phyloP scores from a whole-genome alignment of 2,797 vertebrate genomes.

The Sebastolobus altivelis region DNA sequence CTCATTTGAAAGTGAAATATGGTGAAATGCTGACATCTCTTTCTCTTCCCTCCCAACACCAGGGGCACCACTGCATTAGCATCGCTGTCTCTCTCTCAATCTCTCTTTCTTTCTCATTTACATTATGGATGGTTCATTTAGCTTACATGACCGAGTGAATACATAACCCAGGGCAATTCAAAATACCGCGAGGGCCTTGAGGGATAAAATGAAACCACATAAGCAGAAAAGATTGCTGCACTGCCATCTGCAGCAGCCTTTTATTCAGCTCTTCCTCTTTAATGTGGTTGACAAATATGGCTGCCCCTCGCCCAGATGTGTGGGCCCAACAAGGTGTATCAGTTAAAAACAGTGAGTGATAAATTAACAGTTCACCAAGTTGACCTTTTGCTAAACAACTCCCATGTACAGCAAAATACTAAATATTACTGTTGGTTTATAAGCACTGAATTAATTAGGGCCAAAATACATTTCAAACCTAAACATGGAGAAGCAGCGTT shows the following conservation, averaged over 20 bases:
- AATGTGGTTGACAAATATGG: conserved; percentile 48
- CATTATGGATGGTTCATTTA: conserved; percentile 87
- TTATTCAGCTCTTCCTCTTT: conserved; percentile 48
- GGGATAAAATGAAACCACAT: conserved; percentile 66
- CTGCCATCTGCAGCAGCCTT: conserved; percentile 59
- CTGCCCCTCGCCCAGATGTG: conserved; percentile 33
- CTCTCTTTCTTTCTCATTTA: conserved; percentile 76
- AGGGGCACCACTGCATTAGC: conserved; percentile 73
- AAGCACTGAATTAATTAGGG: not conserved
- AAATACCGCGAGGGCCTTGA: conserved; percentile 68
- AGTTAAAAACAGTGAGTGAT: conserved; percentile 24
- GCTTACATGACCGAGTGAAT: conserved; percentile 81
- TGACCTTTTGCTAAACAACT: conserved; percentile 26
- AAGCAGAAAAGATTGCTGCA: conserved; percentile 74
- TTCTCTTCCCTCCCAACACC: conserved; percentile 72
- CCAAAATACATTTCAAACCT: not conserved
- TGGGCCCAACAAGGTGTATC: conserved; percentile 19
- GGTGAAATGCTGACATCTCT: conserved; percentile 77
- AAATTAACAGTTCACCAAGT: conserved; percentile 7
- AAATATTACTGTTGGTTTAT: not conserved
- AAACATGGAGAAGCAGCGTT: not conserved
- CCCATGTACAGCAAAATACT: not conserved
- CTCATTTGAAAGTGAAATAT: conserved; percentile 80
- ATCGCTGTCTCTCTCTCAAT: conserved; percentile 71
- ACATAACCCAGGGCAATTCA: conserved; percentile 81